Base-by-base conservation (phyloP, 2,797 vertebrate species). In the Hippocampus kuda region DNA sequence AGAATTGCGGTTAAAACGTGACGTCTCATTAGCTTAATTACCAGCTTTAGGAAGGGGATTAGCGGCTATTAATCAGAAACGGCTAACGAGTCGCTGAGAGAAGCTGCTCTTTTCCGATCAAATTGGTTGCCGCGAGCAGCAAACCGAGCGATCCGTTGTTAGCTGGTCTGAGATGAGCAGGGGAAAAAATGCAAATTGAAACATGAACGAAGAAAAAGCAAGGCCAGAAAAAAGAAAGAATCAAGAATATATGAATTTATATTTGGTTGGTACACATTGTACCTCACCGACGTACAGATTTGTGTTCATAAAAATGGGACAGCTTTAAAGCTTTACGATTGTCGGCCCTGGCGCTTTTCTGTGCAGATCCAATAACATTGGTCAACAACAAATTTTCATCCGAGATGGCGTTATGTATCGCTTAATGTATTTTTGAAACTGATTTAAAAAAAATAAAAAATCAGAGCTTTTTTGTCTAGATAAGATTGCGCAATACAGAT, bases 21-120 rank as follows among this genome's bases (percentile, higher is more conserved):
- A 67, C 71, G 51, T 77, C 79, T 87, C 87, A 88, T 91, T 89
- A 87, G 79, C 79, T 83, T 91, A 84, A 90, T 89, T 89, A 89
- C 82, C 84, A 84, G 73, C 88, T 87, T 86, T 79, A 81, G 89
- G 74, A 59, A 61, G 77, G 77, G 89, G 89, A 89, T 91, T 90
- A 90, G 75, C 76, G 72, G 84, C 86, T 87, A 81, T 70, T 82
- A 84, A 82, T 81, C 80, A 76, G 68, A 86, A 73, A 70, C 75
- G 76, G 70, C 65, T 77, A 67, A 66, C 72, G 65, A 72, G 72
- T 83, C 76, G 54, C 70, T 18, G 73, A 27, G 56, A 57, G 56
- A 27, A 60, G 72, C 49, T 67, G 66, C n/a, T 75, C 76, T 67
- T 76, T 63, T 71, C 67, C 68, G 57, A 73, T 68, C 75, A 53